These are phyloP conservation scores for Coregonus sp. DNA, from an alignment of 2,797 vertebrate genomes.

Conservation along the genomic window DNA sequence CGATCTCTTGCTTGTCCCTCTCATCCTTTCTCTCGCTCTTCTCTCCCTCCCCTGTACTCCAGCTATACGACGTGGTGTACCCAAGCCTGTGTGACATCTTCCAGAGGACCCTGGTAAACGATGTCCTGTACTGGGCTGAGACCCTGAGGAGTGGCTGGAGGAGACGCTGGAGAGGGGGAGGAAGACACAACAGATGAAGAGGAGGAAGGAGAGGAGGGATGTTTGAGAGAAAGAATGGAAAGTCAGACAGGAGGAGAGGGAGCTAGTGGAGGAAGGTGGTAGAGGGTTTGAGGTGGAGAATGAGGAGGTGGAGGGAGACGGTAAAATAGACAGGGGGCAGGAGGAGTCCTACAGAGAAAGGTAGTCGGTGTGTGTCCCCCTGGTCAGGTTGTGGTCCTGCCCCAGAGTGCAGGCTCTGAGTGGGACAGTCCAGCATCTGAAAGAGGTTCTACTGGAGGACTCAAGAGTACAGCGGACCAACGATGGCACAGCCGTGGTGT, in stretches of 20 bases:
- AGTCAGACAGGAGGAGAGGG: constrained; percentile 21
- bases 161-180: not conserved
- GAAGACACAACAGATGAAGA: not conserved
- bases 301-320: constrained; percentile 17
- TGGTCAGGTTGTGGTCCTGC: constrained; percentile 76
- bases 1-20: too few relatives aligned
- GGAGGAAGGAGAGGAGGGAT: not conserved
- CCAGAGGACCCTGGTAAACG: constrained; percentile 75
- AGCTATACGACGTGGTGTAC: constrained; percentile 86
- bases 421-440: constrained; percentile 71
- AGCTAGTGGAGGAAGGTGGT: too few relatives aligned
- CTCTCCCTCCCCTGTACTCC: constrained; percentile 15
- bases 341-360: constrained; percentile 59
- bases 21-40: not conserved
- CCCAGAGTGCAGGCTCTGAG: constrained; percentile 79
- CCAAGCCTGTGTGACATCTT: constrained; percentile 89
- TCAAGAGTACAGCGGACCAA: constrained; percentile 68
- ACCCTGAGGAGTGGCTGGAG: constrained; percentile 68
- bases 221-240: constrained; percentile 4
- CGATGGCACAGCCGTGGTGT: constrained; percentile 74
- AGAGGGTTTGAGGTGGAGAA: not conserved
- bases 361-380: constrained; percentile 76
- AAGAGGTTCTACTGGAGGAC: constrained; percentile 67
- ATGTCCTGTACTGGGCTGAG: constrained; percentile 74
- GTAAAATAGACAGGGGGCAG: constrained; percentile 2